These are phyloP conservation scores for Tyria jacobaeae DNA, from an alignment of 2,888 invertebrate genomes.

Conservation along the genomic window DNA sequence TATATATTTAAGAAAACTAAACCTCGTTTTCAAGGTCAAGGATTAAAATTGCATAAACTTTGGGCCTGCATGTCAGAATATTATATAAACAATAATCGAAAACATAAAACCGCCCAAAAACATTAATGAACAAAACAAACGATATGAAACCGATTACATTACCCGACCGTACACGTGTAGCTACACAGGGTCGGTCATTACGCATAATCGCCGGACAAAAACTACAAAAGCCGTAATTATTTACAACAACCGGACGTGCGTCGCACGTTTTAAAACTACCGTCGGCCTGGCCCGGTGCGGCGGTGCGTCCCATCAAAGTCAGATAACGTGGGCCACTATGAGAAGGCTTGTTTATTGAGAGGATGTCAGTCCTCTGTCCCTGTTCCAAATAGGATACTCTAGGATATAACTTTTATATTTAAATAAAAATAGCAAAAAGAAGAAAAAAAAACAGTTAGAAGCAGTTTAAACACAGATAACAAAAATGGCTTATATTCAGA, in stretches of 20 bases:
- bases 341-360: conserved; percentile 81
- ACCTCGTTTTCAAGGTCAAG: too few species aligned
- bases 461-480: too few species aligned
- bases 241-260: conserved; percentile 63
- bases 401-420: background rate
- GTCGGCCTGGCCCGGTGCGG: conserved; percentile 47
- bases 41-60: too few species aligned
- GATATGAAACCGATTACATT: conserved; percentile 37
- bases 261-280: conserved; percentile 76
- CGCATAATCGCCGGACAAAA: conserved; percentile 55
- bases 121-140: conserved; percentile 40
- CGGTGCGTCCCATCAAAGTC: conserved; percentile 68
- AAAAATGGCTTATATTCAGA: too few species aligned
- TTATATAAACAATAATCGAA: conserved; percentile 8
- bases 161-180: conserved; percentile 34
- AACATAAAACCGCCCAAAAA: conserved; percentile 24
- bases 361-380: conserved; percentile 62
- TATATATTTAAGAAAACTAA: too few species aligned
- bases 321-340: conserved; percentile 76
- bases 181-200: conserved; percentile 48
- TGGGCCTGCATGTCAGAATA: background rate
- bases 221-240: conserved; percentile 70
- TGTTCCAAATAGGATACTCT: conserved; percentile 59
- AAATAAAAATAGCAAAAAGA: background rate
- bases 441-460: background rate